Percentiles rank a stretch among this genome's conserved stretches.
These are phyloP conservation scores for Thecophora atra DNA, from an alignment of 2,888 invertebrate species.

Conservation along the genomic window DNA sequence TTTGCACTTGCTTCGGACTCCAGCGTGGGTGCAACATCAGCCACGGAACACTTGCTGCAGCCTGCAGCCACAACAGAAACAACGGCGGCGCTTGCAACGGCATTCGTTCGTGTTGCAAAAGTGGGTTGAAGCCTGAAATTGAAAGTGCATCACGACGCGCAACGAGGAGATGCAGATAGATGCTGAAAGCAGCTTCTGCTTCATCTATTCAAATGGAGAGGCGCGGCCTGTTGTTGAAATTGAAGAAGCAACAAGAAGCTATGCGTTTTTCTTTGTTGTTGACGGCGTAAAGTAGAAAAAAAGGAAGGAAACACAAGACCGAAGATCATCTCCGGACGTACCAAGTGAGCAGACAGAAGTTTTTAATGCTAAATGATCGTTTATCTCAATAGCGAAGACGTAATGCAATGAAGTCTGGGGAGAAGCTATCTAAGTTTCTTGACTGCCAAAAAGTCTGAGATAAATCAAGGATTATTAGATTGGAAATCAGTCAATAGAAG, in stretches of 20 bases:
- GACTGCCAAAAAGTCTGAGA: no score
- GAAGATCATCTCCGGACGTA: no score
- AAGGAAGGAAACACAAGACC: no score
- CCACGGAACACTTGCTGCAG: not conserved
- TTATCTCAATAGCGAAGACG: no score
- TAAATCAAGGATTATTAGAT: no score
- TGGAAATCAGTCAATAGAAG: no score
- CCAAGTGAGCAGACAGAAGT: no score
- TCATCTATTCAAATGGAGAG: not conserved
- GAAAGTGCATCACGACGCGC: slow-evolving; percentile 35
- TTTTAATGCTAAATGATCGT: no score
- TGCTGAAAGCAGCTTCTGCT: not conserved
- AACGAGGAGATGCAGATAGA: not conserved
- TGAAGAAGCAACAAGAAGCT: slow-evolving; percentile 33
- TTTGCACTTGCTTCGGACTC: no score
- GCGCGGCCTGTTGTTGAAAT: not conserved
- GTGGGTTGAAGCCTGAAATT: slow-evolving; percentile 29
- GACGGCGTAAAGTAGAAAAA: no score
- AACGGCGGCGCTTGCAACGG: slow-evolving; percentile 1
- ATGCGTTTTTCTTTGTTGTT: not conserved
- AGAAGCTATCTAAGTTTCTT: no score
- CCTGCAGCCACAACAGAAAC: slow-evolving; percentile 5
- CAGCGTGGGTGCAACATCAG: slow-evolving; percentile 1
- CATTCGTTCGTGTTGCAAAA: slow-evolving; percentile 18
- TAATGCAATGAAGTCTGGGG: no score